Evolutionary conservation across 2,113 vertebrate species (phyloP).

Genomic region (Lucifuga dentata): DNA sequence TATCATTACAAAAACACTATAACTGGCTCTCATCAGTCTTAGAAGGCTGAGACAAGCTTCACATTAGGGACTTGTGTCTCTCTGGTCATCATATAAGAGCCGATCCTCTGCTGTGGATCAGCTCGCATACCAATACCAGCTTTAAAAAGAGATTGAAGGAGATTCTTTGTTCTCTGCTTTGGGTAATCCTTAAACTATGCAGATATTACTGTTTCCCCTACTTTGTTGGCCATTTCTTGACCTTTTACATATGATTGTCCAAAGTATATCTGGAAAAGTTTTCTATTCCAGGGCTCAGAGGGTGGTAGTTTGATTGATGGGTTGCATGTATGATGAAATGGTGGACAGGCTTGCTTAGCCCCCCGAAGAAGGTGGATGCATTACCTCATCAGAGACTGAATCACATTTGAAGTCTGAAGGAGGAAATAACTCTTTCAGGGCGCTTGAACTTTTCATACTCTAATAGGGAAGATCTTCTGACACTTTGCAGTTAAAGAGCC

Average conservation of each 20-base stretch:
- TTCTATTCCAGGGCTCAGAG: not conserved
- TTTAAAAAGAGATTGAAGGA: slow-evolving; percentile 5
- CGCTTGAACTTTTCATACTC: slow-evolving; percentile 18
- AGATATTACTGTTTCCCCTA: slow-evolving; percentile 22
- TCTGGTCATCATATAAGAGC: slow-evolving; percentile 1
- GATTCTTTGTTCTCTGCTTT: slow-evolving; percentile 38
- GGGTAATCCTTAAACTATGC: slow-evolving; percentile 44
- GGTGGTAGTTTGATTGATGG: slow-evolving; percentile 40
- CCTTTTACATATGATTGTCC: slow-evolving; percentile 12
- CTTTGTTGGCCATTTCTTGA: slow-evolving; percentile 27
- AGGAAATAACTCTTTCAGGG: slow-evolving; percentile 28
- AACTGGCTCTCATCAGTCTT: not conserved
- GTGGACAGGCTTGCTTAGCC: slow-evolving; percentile 8
- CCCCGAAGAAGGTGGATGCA: not conserved
- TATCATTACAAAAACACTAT: slow-evolving; percentile 2
- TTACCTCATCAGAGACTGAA: slow-evolving; percentile 35
- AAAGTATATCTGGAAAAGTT: slow-evolving; percentile 13
- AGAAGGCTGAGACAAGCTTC: slow-evolving; percentile 1
- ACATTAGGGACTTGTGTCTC: not conserved
- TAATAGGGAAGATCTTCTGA: slow-evolving; percentile 13
- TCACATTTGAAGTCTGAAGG: slow-evolving; percentile 13
- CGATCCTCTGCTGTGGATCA: slow-evolving; percentile 19
- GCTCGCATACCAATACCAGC: slow-evolving; percentile 27
- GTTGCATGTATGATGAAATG: slow-evolving; percentile 23
- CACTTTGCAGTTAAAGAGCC: slow-evolving; percentile 1